Evolutionary conservation across 2,888 invertebrate genomes (phyloP).

Genomic region (Himalopsyche kuldschensis): DNA sequence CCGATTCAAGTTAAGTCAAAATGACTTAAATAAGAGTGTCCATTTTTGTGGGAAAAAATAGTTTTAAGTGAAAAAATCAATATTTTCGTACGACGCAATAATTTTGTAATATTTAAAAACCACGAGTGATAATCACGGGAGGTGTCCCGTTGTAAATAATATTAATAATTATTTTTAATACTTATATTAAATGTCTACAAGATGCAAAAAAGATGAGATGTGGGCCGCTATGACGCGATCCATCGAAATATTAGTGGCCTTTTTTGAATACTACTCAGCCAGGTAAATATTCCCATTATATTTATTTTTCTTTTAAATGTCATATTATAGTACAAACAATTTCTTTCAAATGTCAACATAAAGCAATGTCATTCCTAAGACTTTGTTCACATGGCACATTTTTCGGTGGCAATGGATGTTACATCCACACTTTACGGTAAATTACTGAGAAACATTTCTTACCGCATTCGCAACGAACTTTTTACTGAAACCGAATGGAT

Average conservation of each 20-base stretch:
- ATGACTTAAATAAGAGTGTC: not conserved
- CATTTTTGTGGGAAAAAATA: not conserved
- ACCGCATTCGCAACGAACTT: no score
- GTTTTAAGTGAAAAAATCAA: not conserved
- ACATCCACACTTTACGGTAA: no score
- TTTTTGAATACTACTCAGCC: conserved; percentile 80
- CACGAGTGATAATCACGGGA: conserved; percentile 6
- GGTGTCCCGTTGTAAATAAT: conserved; percentile 3
- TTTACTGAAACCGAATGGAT: no score
- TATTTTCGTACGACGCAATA: not conserved
- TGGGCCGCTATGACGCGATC: conserved; percentile 82
- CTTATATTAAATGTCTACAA: conserved; percentile 46
- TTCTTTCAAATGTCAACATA: no score
- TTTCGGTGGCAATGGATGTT: no score
- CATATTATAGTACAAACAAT: no score
- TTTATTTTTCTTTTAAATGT: no score
- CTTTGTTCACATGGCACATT: no score
- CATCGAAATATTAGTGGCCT: conserved; percentile 78
- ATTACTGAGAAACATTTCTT: no score
- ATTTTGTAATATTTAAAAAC: not conserved
- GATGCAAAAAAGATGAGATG: conserved; percentile 67
- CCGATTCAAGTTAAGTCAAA: not conserved
- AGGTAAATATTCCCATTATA: conserved; percentile 55
- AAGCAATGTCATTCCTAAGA: no score
- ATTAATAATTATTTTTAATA: conserved; percentile 11